Evolutionary conservation across 2,113 vertebrate genomes (phyloP), one percentile per base, ranked within the genome.

Genomic region (Sinosuthora webbiana): DNA sequence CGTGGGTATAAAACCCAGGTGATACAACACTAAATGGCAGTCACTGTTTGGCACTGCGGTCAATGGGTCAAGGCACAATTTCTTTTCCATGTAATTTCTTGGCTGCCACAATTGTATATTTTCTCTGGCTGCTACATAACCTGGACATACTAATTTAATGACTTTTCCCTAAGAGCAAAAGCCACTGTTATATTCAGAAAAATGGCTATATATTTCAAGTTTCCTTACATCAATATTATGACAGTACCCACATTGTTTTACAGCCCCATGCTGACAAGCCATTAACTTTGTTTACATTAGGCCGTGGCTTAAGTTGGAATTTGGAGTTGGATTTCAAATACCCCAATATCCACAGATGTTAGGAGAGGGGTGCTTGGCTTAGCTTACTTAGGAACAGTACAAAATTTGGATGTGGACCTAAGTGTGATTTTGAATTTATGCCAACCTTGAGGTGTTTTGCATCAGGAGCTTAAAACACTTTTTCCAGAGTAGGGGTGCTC

Each of bases 181-280:
- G 50, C 85, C 90, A 96, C 94, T 95, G 90, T 83, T 95, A 70
- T 85, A 94, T 83, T 91, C 89, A 96, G 82, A 96, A 90, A 97
- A 95, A 96, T 78, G 75, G 44, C 73, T 80, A 92, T 92, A 85
- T 94, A 96, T 96, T 96, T 93, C 84, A 94, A 94, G 92, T 94
- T 83, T 83, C 90, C 93, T 95, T 96, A 83, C 88, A 94, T 94
- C 95, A 96, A 93, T 97, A 97, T 96, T 95, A 95, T 97, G 90
- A 96, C 93, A 94, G 95, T 94, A 95, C 90, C 96, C 90, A 92
- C 93, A 97, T 95, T 96, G 93, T 94, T 95, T 96, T 95, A 95
- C 81, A 97, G 88, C 71, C 85, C 75, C 92, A 92, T 90, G 88
- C 94, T 96, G 95, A 96, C 94, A 96, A 95, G 85, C 88, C 85